Conservation (phyloP, 2,797 vertebrate species). For the Peromyscus aztecus region DNA sequence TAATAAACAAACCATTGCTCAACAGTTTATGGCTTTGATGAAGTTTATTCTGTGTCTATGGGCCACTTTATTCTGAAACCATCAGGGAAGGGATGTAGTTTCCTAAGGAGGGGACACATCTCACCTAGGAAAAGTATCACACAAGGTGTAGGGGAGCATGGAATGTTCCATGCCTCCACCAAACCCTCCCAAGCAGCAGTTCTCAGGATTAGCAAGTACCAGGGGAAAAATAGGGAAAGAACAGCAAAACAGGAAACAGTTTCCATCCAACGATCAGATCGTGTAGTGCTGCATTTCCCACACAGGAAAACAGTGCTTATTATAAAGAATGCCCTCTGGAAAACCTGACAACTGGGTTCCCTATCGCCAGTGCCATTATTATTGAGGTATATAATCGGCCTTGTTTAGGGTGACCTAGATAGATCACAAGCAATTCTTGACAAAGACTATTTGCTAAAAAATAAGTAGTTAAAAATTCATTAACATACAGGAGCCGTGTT, state of each 20-base stretch:
- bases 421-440: not conserved
- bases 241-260: not conserved
- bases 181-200: not conserved
- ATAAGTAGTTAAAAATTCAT: not conserved
- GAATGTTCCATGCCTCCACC: not conserved
- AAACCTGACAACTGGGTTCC: not conserved
- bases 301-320: not conserved
- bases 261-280: not conserved
- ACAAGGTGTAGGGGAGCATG: not conserved
- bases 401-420: not conserved
- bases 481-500: conserved; percentile 45
- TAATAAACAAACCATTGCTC: not conserved
- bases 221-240: not conserved
- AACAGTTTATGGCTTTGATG: not conserved
- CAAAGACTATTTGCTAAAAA: not conserved
- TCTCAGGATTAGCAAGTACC: not conserved
- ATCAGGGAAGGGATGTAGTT: not conserved
- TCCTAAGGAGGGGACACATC: not conserved
- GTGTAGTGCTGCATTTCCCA: not conserved
- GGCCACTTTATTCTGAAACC: not conserved
- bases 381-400: not conserved
- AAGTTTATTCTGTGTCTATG: not conserved
- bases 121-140: not conserved
- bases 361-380: not conserved
- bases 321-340: not conserved